Base-by-base conservation (phyloP, 2,113 vertebrate species). In the Trichechus manatus region DNA sequence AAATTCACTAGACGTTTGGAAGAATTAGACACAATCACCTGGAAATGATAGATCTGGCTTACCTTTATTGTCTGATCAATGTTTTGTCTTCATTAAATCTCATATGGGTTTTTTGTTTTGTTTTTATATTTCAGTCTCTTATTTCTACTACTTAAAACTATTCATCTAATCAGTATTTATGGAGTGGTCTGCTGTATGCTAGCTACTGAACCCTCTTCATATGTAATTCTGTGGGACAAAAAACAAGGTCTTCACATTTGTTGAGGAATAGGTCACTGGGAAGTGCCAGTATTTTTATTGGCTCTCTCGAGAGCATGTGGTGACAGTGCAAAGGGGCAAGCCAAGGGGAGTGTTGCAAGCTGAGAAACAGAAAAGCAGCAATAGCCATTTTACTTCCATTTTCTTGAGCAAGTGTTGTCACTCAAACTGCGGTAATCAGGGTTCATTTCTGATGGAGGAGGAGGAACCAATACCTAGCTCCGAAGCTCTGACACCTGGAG, bases 281-380 rank as follows among this genome's bases (percentile, higher is more conserved):
- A 84, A 82, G 74, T 93, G 74, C 31, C 25, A 29, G 14, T n/a
- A 23, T 92, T 74, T 91, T 86, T 29, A 79, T 80, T 95, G 94
- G 72, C 83, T 93, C 96, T 83, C 95, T 80, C 13, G 19, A 93
- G 92, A 83, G 75, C 50, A 11, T 19, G 56, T 20, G n/a, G 59
- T 13, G 42, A 11, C 53, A 17, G 6, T 31, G 50, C 87, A 23
- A 5, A 80, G 72, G 72, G 42, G n/a, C 29, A 13, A 31, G 23
- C 47, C 50, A 19, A 31, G n/a, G 61, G 22, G 15, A 6, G 39
- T 17, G 5, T 42, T 94, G 82, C 66, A 39, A 4, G 42, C 53
- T 56, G 78, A 82, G 92, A 85, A 63, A 31, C 1, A 42, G 82
- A 22, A 77, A 80, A 85, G 56, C 70, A 25, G 22, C 17, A 25